Conservation (phyloP, 2,888 invertebrate species). For the Mimumesa dahlbomi region DNA sequence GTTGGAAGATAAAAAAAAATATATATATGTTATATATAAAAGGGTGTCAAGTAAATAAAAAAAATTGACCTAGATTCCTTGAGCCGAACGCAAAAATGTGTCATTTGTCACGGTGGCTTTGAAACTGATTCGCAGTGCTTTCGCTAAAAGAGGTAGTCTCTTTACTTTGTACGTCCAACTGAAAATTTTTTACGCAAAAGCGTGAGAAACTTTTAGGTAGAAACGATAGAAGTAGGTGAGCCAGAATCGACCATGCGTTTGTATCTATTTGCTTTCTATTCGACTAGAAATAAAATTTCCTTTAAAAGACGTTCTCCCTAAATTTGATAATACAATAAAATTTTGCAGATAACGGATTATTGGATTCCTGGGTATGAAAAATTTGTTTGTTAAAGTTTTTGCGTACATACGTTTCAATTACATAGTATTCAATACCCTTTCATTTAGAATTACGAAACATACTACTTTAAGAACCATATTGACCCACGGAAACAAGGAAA, state of each 20-base stretch:
- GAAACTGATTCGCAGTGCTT: conserved; percentile 20
- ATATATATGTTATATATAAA: too few species aligned
- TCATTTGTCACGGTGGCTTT: conserved; percentile 19
- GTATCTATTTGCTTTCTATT: not conserved
- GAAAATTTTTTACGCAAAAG: conserved; percentile 10
- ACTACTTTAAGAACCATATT: too few species aligned
- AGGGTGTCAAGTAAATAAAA: conserved; percentile 19
- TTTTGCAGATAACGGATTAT: too few species aligned
- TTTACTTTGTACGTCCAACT: conserved; percentile 14
- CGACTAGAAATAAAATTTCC: not conserved
- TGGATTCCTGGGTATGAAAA: too few species aligned
- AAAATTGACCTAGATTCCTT: conserved; percentile 18
- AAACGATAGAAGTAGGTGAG: conserved; percentile 1
- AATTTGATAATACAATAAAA: too few species aligned
- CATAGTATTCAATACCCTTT: too few species aligned
- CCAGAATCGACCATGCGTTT: not conserved
- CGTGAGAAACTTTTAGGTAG: conserved; percentile 1
- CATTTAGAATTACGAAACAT: too few species aligned
- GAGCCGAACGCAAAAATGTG: conserved; percentile 4
- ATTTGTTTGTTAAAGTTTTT: too few species aligned
- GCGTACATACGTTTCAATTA: too few species aligned
- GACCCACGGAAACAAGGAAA: not conserved
- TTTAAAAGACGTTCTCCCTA: too few species aligned
- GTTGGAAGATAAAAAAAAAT: too few species aligned
- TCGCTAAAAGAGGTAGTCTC: conserved; percentile 14